These are phyloP conservation scores for Linnaemya tessellans DNA, from an alignment of 2,888 invertebrate genomes.

Conservation along the genomic window DNA sequence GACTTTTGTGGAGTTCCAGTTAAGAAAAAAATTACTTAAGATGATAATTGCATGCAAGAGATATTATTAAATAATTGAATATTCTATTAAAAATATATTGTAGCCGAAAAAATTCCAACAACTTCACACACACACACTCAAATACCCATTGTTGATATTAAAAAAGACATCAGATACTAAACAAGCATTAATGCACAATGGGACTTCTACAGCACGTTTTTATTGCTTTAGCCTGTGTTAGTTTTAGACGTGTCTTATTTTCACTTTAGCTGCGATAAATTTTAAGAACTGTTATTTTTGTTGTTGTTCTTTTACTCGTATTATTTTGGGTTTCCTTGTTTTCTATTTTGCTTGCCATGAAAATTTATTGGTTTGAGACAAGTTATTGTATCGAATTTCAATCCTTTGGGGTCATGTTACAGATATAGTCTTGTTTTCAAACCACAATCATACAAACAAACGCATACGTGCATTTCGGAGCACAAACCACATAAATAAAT, in stretches of 20 bases:
- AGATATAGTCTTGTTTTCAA: conserved; percentile 54
- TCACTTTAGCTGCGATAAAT: conserved; percentile 29
- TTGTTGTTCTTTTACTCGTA: background rate
- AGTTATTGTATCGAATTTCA: conserved; percentile 71
- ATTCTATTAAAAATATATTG: background rate
- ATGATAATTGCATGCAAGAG: too few relatives aligned
- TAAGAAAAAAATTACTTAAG: too few relatives aligned
- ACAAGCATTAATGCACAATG: conserved; percentile 42
- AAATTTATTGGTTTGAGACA: conserved; percentile 71
- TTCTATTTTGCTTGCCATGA: conserved; percentile 48
- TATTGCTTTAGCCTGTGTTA: conserved; percentile 1
- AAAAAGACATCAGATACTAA: conserved; percentile 36
- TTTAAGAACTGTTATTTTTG: background rate
- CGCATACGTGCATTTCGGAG: conserved; percentile 10
- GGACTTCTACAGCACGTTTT: conserved; percentile 23
- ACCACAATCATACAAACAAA: conserved; percentile 11
- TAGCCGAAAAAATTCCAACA: background rate
- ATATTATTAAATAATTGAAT: background rate
- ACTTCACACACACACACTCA: background rate
- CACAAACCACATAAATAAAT: conserved; percentile 23
- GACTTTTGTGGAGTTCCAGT: too few relatives aligned
- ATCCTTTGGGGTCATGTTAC: conserved; percentile 71
- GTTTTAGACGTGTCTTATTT: conserved; percentile 37
- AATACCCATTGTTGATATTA: background rate
- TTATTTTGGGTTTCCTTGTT: conserved; percentile 54